These are phyloP conservation scores for Caenorhabditis drosophilae DNA, from an alignment of 2,888 invertebrate species.

Conservation along the genomic window DNA sequence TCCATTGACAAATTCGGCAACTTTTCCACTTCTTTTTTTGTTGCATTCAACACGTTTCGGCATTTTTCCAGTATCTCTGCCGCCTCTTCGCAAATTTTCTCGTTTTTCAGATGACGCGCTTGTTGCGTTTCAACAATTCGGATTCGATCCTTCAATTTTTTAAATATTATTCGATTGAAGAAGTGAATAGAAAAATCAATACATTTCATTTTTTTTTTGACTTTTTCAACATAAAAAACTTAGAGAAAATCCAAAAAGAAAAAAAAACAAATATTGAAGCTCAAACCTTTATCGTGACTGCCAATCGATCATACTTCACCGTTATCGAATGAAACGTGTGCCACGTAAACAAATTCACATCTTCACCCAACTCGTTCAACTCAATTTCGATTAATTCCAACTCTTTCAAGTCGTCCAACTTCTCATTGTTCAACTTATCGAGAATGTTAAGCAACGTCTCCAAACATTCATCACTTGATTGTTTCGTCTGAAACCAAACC, in stretches of 20 bases:
- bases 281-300: constrained; percentile 9
- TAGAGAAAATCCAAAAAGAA: constrained; percentile 1
- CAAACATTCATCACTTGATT: constrained; percentile 17
- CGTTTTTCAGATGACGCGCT: constrained; percentile 15
- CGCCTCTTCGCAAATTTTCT: constrained; percentile 20
- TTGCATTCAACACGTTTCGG: constrained; percentile 5
- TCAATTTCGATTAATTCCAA: constrained; percentile 27
- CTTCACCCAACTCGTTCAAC: constrained; percentile 14
- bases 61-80: constrained; percentile 9
- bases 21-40: constrained; percentile 16
- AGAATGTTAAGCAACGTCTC: constrained; percentile 9
- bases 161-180: background rate
- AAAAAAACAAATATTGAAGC: too few relatives aligned
- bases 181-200: too few relatives aligned
- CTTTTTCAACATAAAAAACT: too few relatives aligned
- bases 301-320: constrained; percentile 7
- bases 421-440: constrained; percentile 7
- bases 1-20: constrained; percentile 14
- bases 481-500: constrained; percentile 21
- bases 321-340: constrained; percentile 11
- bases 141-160: constrained; percentile 9
- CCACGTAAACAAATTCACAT: constrained; percentile 26
- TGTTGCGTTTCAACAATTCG: constrained; percentile 17
- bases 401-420: constrained; percentile 11
- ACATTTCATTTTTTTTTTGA: too few relatives aligned